phyloP scores from a whole-genome alignment of 2,113 vertebrate species.

The Atrichornis clamosus region DNA sequence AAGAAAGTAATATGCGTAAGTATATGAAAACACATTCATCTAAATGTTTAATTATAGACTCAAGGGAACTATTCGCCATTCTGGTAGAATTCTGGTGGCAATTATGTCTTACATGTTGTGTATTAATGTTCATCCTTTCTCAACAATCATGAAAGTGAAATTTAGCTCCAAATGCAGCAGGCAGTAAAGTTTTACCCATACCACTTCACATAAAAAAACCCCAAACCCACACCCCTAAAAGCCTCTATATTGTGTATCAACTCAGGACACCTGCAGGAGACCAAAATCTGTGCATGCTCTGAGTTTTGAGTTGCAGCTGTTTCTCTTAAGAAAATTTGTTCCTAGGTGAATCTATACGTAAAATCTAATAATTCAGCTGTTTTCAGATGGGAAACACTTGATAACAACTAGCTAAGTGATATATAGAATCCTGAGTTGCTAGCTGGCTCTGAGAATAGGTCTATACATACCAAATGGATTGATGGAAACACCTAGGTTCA shows the following conservation, averaged over 20 bases:
- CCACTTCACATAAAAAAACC: not conserved
- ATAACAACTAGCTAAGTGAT: not conserved
- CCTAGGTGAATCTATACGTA: not conserved
- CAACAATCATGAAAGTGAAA: not conserved
- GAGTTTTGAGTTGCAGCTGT: not conserved
- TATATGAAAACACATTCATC: not conserved
- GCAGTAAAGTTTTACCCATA: not conserved
- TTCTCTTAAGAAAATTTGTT: not conserved
- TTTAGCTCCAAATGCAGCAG: not conserved
- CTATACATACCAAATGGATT: not conserved
- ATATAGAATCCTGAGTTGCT: not conserved
- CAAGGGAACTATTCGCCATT: not conserved
- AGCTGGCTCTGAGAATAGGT: not conserved
- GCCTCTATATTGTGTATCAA: not conserved
- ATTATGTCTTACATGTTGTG: not conserved
- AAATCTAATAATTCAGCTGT: not conserved
- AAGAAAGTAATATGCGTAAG: not conserved
- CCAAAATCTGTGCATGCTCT: not conserved
- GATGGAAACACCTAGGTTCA: not conserved
- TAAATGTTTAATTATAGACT: not conserved
- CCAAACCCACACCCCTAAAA: not conserved
- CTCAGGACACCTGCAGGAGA: not conserved
- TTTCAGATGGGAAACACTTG: not conserved
- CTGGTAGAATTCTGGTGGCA: not conserved
- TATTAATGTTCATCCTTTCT: not conserved